These are phyloP conservation scores for Kryphioiulus occultus DNA, from an alignment of 2,888 invertebrate species.

Conservation along the genomic window DNA sequence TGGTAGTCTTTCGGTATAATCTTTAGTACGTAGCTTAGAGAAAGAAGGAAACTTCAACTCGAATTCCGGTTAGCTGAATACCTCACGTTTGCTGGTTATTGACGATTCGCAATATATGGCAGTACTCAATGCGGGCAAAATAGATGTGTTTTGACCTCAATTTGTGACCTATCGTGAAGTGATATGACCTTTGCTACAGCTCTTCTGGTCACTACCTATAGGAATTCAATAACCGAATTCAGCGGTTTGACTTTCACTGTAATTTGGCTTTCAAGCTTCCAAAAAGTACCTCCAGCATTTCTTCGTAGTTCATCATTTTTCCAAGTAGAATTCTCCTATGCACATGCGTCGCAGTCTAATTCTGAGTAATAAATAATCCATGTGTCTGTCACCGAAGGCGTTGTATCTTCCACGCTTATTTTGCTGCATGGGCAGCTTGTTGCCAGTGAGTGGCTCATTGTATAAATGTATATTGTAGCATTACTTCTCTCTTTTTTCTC, in stretches of 20 bases:
- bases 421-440: neutral
- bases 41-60: neutral
- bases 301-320: neutral
- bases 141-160: neutral
- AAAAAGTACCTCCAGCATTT: neutral
- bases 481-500: neutral
- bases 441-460: neutral
- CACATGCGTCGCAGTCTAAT: neutral
- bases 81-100: too few relatives aligned
- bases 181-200: neutral
- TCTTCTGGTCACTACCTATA: neutral
- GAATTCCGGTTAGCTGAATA: neutral
- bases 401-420: neutral
- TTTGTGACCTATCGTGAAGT: neutral
- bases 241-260: neutral
- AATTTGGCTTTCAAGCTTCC: neutral
- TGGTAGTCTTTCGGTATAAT: neutral
- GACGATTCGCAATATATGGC: too few relatives aligned
- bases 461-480: too few relatives aligned
- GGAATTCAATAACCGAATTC: neutral
- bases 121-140: neutral
- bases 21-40: neutral
- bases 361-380: constrained; percentile 6
- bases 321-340: neutral
- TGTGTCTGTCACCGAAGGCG: neutral